A percentile compares a stretch with the other conserved stretches of the same genome.
Evolutionary conservation across 1,140 invertebrate species (phyloP).

Genomic region (Glomeris maerens): DNA sequence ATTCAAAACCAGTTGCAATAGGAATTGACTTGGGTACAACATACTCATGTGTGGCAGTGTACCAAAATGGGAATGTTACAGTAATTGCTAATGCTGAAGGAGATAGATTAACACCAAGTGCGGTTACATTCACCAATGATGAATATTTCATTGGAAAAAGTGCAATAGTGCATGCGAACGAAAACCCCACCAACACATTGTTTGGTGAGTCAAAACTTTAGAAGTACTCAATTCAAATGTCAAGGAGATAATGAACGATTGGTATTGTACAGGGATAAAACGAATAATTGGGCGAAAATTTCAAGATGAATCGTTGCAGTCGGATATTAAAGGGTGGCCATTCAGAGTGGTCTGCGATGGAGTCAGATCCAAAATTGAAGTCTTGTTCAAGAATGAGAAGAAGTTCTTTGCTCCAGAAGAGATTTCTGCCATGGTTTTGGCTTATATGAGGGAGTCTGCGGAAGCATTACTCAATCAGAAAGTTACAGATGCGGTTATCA

Average conservation of each 20-base stretch:
- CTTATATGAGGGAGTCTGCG: constrained; percentile 82
- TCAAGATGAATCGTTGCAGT: constrained; percentile 35
- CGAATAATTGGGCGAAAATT: constrained; percentile 37
- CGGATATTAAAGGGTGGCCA: constrained; percentile 35
- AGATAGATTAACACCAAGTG: constrained; percentile 91
- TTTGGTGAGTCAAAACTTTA: constrained; percentile 27
- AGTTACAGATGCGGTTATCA: constrained; percentile 73
- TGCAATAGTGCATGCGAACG: constrained; percentile 66
- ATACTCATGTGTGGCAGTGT: constrained; percentile 44
- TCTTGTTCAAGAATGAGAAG: constrained; percentile 64
- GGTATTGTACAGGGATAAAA: constrained; percentile 23
- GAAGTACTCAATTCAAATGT: not conserved
- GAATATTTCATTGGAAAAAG: constrained; percentile 93
- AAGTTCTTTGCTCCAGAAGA: constrained; percentile 58
- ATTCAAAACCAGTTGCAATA: constrained; percentile 22
- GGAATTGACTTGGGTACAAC: constrained; percentile 40
- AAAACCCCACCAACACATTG: constrained; percentile 37
- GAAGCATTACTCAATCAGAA: constrained; percentile 83
- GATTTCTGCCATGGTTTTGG: constrained; percentile 36
- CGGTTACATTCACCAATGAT: constrained; percentile 93
- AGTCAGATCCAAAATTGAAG: constrained; percentile 57
- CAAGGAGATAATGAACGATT: not conserved
- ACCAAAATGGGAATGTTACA: constrained; percentile 73
- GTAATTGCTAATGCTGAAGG: constrained; percentile 97
- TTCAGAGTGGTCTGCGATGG: constrained; percentile 46